Evolutionary conservation across 2,888 invertebrate genomes (phyloP).

Genomic region (Platynereis dumerilii): DNA sequence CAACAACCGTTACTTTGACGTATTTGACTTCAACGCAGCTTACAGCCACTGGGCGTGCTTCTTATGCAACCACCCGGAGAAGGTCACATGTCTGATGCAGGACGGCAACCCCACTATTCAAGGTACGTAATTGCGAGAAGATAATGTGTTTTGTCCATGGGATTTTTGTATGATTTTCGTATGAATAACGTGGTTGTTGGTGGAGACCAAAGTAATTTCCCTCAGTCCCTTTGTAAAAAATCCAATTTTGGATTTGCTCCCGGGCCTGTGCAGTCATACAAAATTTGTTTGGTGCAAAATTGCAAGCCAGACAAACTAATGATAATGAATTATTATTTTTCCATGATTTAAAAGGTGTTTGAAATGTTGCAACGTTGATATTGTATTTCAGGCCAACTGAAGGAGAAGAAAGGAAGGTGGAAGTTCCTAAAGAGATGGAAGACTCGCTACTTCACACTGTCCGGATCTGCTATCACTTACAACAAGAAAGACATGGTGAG

Average conservation of each 20-base stretch:
- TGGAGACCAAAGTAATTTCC: no score
- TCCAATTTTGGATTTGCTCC: no score
- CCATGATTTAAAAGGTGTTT: background rate
- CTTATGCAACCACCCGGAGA: constrained; percentile 90
- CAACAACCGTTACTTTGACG: constrained; percentile 87
- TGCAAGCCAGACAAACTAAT: no score
- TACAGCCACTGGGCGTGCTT: constrained; percentile 85
- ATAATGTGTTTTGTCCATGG: no score
- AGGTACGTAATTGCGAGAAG: constrained; percentile 68
- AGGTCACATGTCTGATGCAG: constrained; percentile 81
- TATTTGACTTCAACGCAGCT: constrained; percentile 79
- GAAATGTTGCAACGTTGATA: background rate
- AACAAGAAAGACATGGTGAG: constrained; percentile 57
- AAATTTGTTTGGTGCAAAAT: no score
- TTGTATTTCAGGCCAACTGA: constrained; percentile 74
- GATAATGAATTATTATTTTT: no score
- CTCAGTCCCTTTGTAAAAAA: no score
- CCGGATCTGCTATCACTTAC: constrained; percentile 89
- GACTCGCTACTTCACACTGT: constrained; percentile 91
- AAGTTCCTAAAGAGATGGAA: constrained; percentile 89
- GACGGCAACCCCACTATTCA: constrained; percentile 64
- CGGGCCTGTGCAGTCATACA: no score
- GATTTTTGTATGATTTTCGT: no score
- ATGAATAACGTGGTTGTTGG: no score
- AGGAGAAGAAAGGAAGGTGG: constrained; percentile 93